Base-by-base conservation (phyloP, 2,888 invertebrate species). In the Lasioglossum pauxillum region DNA sequence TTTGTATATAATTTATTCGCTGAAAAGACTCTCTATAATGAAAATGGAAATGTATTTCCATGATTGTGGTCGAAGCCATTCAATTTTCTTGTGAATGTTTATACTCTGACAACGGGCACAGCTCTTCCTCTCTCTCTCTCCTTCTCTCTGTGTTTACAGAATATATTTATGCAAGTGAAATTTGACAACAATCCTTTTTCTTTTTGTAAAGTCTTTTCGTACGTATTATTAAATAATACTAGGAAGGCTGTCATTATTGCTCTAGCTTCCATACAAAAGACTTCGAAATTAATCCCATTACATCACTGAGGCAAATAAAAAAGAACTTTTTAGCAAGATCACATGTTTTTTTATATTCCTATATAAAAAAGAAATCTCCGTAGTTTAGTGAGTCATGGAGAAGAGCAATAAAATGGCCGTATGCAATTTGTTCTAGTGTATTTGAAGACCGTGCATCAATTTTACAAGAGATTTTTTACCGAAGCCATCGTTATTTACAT, bases 1-100 rank as follows among this genome's bases (percentile, higher is more conserved):
- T 84, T 90, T 91, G 91, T 91, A 91, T 91, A 91, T 91, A 91
- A 91, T 91, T 91, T 91, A 91, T 91, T 91, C 60, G 69, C 80
- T 86, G 86, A 91, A 88, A 82, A 69, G 79, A 88, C 78, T 88
- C 83, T 85, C 76, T 82, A 78, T 82, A 80, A 84, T 75, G 72
- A 71, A 73, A 85, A 75, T 84, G 81, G 81, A 83, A 90, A 77
- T 73, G 69, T 57, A 57, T 80, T 90, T 90, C 88, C 82, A 85
- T 78, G 49, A 53, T 75, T 73, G 80, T 80, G 83, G 81, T 89
- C 86, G 81, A 87, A 88, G 82, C 74, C 78, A 88, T 78, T 88
- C 76, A 79, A 80, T 60, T 78, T 84, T 75, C 76, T 83, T 49
- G 57, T 77, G 53, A 83, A 78, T 84, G 76, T 85, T 87, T 69